Evolutionary conservation across 2,888 invertebrate species (phyloP).

Genomic region (Tipula unca): DNA sequence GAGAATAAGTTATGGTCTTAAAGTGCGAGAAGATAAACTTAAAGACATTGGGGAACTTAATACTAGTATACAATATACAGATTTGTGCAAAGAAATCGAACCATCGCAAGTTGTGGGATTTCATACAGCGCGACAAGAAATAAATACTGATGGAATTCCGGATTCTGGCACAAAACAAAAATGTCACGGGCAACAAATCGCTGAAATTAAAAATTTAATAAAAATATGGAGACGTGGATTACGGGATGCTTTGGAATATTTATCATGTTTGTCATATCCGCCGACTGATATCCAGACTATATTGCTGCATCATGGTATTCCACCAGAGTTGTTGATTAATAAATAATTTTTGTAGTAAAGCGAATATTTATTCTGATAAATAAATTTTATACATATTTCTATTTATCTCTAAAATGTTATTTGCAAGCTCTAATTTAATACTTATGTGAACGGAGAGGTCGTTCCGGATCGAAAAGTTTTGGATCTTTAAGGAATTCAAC

Average conservation of each 20-base stretch:
- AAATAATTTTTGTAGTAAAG: background rate
- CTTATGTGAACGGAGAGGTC: constrained; percentile 69
- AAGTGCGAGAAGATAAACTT: background rate
- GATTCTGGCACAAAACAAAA: background rate
- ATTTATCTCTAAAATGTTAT: background rate
- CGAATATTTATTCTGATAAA: background rate
- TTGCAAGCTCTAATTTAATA: constrained; percentile 45
- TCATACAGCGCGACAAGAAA: background rate
- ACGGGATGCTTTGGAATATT: background rate
- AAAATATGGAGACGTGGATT: background rate
- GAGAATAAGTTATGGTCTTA: background rate
- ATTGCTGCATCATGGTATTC: background rate
- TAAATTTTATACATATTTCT: background rate
- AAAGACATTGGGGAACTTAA: background rate
- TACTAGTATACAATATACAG: background rate
- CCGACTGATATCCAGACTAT: background rate
- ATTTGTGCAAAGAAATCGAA: background rate
- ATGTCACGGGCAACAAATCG: background rate
- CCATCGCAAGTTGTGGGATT: background rate
- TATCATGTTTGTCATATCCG: background rate
- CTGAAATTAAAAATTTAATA: constrained; percentile 1
- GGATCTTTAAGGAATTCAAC: constrained; percentile 77
- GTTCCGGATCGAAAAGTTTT: constrained; percentile 80
- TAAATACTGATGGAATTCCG: background rate
- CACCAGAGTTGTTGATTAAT: background rate